A percentile compares a stretch with the other conserved stretches of the same genome.
phyloP scores from a whole-genome alignment of 2,113 vertebrate species.

The Nannospalax galili region DNA sequence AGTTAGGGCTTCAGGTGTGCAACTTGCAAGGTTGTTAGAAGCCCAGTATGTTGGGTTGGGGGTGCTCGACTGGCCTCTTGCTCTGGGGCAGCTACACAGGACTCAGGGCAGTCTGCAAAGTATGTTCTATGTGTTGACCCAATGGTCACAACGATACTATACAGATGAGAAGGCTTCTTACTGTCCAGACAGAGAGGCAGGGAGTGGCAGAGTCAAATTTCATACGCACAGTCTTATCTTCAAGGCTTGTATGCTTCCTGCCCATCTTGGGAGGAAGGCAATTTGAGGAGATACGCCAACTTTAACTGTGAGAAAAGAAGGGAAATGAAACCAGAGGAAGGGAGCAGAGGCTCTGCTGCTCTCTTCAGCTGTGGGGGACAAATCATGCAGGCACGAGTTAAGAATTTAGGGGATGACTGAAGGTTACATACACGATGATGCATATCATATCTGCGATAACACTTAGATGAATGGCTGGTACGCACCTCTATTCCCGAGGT shows the following conservation, averaged over 20 bases:
- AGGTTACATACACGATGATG: not conserved
- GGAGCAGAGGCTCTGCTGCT: not conserved
- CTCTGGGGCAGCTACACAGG: fast-evolving
- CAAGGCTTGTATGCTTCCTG: not conserved
- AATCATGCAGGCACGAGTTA: not conserved
- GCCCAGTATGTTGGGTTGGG: no score
- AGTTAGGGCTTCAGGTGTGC: not conserved
- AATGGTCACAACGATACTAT: not conserved
- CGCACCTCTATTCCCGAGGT: not conserved
- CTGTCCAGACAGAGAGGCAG: not conserved
- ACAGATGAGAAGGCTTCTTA: not conserved
- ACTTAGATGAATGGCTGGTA: not conserved
- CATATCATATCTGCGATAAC: not conserved
- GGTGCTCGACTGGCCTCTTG: fast-evolving
- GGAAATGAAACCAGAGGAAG: not conserved
- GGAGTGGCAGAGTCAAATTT: no score
- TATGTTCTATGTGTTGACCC: no score
- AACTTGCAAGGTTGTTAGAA: not conserved
- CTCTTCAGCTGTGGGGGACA: not conserved
- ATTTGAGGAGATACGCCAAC: not conserved
- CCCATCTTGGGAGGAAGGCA: fast-evolving
- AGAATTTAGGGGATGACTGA: not conserved
- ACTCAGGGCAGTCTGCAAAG: not conserved
- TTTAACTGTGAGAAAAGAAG: not conserved
- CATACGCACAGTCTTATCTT: not conserved